A percentile compares a stretch with the other conserved stretches of the same genome.
Evolutionary conservation across 2,888 invertebrate genomes (phyloP).

Genomic region (Onchidella celtica): DNA sequence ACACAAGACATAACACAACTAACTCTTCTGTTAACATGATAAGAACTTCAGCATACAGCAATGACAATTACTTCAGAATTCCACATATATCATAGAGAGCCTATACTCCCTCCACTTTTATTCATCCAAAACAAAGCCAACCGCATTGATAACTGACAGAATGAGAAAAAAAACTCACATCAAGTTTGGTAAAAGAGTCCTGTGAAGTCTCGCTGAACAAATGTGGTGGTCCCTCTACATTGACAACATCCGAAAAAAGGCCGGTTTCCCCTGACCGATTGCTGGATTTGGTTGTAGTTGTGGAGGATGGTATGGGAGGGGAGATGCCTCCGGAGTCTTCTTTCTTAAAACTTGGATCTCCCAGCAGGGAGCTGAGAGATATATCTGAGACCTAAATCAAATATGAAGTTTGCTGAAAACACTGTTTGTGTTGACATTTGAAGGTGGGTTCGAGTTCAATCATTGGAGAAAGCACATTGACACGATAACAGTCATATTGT

Average conservation of each 20-base stretch:
- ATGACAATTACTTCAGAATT: too few species aligned
- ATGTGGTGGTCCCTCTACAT: constrained; percentile 47
- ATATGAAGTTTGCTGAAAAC: neutral
- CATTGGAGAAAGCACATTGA: too few species aligned
- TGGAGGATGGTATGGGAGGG: neutral
- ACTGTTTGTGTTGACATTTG: neutral
- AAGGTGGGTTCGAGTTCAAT: neutral
- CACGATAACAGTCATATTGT: too few species aligned
- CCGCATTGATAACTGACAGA: too few species aligned
- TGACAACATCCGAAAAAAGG: constrained; percentile 4
- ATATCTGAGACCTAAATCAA: constrained; percentile 30
- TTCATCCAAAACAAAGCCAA: too few species aligned
- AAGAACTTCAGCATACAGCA: too few species aligned
- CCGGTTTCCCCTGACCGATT: neutral
- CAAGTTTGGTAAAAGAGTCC: constrained; percentile 69
- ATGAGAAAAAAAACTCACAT: constrained; percentile 73
- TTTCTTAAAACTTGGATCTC: constrained; percentile 32
- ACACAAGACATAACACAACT: too few species aligned
- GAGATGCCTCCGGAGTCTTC: constrained; percentile 26
- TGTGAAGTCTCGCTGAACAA: constrained; percentile 72
- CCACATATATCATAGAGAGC: too few species aligned
- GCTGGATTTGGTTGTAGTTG: neutral
- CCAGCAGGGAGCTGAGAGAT: constrained; percentile 43
- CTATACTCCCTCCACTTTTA: too few species aligned
- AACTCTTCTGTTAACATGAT: too few species aligned